Base-by-base conservation (phyloP, 2,888 invertebrate species). In the Acleris cristana region DNA sequence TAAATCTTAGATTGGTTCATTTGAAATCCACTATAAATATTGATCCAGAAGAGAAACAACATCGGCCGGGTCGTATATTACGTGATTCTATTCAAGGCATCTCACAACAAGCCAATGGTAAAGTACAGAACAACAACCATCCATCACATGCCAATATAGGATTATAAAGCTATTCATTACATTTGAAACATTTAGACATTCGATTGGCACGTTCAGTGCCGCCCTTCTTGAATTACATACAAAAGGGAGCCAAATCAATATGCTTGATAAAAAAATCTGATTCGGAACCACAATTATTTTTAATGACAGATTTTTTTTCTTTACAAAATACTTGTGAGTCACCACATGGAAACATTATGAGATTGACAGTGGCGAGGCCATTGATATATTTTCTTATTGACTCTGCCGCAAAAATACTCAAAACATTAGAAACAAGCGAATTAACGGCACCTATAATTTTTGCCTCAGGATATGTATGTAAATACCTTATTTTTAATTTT, bases 31-130 rank as follows among this genome's bases (percentile, higher is more conserved):
- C 70, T 71, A 73, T 71, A 66, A 79, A 79, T 79, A 78, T 77
- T 79, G 78, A 78, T 74, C 71, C 71, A 75, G 72, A 74, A 70
- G 66, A 65, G 72, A 71, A 69, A 72, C 70, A 74, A 80, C 70
- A 79, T 74, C 68, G 70, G 73, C 72, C 71, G 54, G 56, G 69
- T 69, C 75, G 68, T 75, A 80, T 72, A 67, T 75, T 75, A 76
- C 74, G 72, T 71, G 79, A 71, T 78, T 79, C 81, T 82, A 84
- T 84, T 82, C 76, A 72, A 76, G 72, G 76, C 78, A 74, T 79
- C 72, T 77, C 74, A 82, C 81, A 86, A 86, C 82, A 84, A 74
- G 72, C 73, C 78, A 78, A 79, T 82, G 82, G 78, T 40, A 40
- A 73, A 79, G 78, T 40, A 40, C 73, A 78, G 76, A 75, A 78